Conservation (phyloP, 1,140 invertebrate genomes). For the Musca domestica region DNA sequence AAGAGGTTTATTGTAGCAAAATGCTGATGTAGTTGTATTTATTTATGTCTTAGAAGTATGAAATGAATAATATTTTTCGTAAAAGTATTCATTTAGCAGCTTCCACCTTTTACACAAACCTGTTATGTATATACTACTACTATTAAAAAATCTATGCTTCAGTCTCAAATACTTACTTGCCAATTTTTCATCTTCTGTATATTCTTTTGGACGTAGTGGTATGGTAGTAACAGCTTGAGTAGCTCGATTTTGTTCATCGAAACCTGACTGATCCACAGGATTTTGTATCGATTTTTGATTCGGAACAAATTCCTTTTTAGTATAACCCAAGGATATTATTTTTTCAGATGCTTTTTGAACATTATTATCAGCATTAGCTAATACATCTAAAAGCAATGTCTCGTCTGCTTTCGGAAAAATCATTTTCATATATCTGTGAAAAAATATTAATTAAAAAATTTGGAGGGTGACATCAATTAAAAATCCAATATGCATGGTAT, state of each 20-base stretch:
- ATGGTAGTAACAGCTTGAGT: slow-evolving; percentile 22
- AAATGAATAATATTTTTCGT: too few species aligned
- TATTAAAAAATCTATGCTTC: too few species aligned
- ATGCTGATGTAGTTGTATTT: too few species aligned
- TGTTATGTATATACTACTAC: too few species aligned
- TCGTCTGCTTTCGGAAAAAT: slow-evolving; percentile 89
- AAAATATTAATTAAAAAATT: not conserved
- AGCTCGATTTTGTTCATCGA: slow-evolving; percentile 54
- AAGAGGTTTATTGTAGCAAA: too few species aligned
- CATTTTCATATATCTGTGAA: slow-evolving; percentile 80
- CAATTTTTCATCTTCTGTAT: slow-evolving; percentile 71
- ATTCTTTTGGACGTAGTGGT: slow-evolving; percentile 63
- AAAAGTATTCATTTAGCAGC: too few species aligned
- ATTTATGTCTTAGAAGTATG: too few species aligned
- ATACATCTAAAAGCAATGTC: slow-evolving; percentile 78
- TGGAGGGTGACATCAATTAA: too few species aligned
- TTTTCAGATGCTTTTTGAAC: slow-evolving; percentile 81
- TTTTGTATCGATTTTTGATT: slow-evolving; percentile 44
- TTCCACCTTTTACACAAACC: too few species aligned
- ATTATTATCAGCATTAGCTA: slow-evolving; percentile 83
- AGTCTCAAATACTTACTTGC: slow-evolving; percentile 63
- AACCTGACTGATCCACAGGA: slow-evolving; percentile 47
- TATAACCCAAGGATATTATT: slow-evolving; percentile 74
- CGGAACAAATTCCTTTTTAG: slow-evolving; percentile 68
- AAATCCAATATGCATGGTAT: too few species aligned